A percentile compares a stretch with the other conserved stretches of the same genome.
Evolutionary conservation across 2,888 invertebrate species (phyloP).

Genomic region (Trachelus troglodyta): DNA sequence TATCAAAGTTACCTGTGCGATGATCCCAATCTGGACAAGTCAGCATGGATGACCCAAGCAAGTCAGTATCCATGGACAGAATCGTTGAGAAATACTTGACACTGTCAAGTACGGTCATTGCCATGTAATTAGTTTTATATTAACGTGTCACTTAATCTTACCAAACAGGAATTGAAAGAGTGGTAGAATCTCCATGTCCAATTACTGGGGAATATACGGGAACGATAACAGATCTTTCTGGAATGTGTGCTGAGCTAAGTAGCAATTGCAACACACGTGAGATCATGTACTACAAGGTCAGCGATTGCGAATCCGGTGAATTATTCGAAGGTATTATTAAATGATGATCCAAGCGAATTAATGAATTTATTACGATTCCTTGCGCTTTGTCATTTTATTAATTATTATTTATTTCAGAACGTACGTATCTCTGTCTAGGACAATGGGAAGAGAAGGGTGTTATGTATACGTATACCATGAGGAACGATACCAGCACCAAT

Average conservation of each 20-base stretch:
- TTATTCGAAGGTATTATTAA: constrained; percentile 71
- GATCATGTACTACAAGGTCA: constrained; percentile 76
- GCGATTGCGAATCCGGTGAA: constrained; percentile 71
- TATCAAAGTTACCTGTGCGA: constrained; percentile 66
- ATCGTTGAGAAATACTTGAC: constrained; percentile 34
- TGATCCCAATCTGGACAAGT: constrained; percentile 68
- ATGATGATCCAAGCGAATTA: constrained; percentile 5
- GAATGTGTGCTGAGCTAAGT: constrained; percentile 74
- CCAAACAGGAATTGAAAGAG: constrained; percentile 62
- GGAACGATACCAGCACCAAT: constrained; percentile 71
- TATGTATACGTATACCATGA: constrained; percentile 75
- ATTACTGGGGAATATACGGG: constrained; percentile 76
- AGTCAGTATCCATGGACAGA: constrained; percentile 64
- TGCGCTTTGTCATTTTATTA: constrained; percentile 13
- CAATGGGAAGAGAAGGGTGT: constrained; percentile 75
- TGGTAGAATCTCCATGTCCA: constrained; percentile 71
- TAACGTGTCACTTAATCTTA: not conserved
- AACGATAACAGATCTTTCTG: constrained; percentile 71
- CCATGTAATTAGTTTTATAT: not conserved
- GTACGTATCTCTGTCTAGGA: constrained; percentile 75
- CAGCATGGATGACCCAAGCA: constrained; percentile 74
- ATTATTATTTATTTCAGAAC: constrained; percentile 63
- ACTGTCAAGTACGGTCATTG: not conserved
- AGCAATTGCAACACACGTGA: constrained; percentile 75
- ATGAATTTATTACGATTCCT: constrained; percentile 6